These are phyloP conservation scores for Spodoptera litura DNA, from an alignment of 1,140 invertebrate species.

Conservation along the genomic window DNA sequence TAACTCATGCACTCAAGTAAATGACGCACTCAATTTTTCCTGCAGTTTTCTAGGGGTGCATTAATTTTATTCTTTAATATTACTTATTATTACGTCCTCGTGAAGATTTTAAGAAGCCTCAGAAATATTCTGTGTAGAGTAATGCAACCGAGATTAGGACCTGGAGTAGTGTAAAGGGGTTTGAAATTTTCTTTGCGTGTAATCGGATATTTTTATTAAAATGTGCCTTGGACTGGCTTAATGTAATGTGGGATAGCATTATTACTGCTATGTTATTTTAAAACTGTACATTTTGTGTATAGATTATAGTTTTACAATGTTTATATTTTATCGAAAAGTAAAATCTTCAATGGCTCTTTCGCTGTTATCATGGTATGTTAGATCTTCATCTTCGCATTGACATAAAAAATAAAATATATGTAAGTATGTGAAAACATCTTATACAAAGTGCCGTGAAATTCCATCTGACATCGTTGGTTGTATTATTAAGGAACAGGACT, in stretches of 20 bases:
- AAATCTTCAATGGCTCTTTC: not conserved
- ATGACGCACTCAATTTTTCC: conserved; percentile 24
- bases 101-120: conserved; percentile 16
- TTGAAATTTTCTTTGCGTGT: not conserved
- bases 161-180: not conserved
- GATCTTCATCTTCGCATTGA: not conserved
- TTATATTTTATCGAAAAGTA: not conserved
- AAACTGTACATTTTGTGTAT: too few species aligned
- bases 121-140: not conserved
- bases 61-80: not conserved
- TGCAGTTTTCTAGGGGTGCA: not conserved
- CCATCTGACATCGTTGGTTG: conserved; percentile 39
- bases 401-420: too few species aligned
- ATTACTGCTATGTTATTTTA: too few species aligned
- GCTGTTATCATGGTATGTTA: too few species aligned
- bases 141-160: conserved; percentile 3
- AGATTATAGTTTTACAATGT: too few species aligned
- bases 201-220: conserved; percentile 4
- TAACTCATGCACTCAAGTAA: not conserved
- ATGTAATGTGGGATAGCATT: too few species aligned
- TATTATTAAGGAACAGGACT: conserved; percentile 46
- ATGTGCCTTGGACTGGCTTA: not conserved
- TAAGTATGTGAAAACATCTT: conserved; percentile 10
- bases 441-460: conserved; percentile 33
- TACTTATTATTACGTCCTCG: not conserved